Base-by-base conservation (phyloP, 2,888 invertebrate species). In the Malachius bipustulatus region DNA sequence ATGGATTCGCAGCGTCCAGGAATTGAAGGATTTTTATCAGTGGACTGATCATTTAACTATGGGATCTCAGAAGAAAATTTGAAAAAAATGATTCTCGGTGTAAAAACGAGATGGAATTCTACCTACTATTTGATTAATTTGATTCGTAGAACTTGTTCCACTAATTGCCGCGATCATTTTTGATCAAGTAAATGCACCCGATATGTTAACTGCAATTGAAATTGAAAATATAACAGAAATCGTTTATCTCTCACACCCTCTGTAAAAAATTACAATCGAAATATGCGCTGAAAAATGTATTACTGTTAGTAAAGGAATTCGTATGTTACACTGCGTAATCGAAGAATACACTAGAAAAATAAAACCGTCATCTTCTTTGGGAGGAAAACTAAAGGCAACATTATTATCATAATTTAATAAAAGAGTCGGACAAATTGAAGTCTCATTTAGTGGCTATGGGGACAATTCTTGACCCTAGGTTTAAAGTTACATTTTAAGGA, bases 241-340 rank as follows among this genome's bases (percentile, higher is more conserved):
- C 9, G 46, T 36, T 34, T 43, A 49, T 40, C 40, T 50, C 24
- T 42, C 49, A 42, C 46, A 44, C 19, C 50, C 49, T 4, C 46
- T 51, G 40, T 37, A 47, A 42, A 47, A 46, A 35, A 47, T 49
- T 27, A 51, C 41, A 14, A 40, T 47, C 33, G 49, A 52, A 42
- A 47, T 51, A 43, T 42, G 48, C 11, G 39, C 29, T 38, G 48
- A 50, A 41, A 52, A 50, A 42, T 46, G 47, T 45, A 47, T 49
- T 1, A 47, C 44, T 29, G 40, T 40, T 32, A 50, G 48, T 29
- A 50, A 51, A 47, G 48, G 41, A 26, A 50, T 49, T 34, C 47
- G 48, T 10, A 44, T 48, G 24, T 19, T 19, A 19, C n/a, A 19
- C 24, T 19, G 24, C n/a, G 24, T 19, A 19, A 19, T 19, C 24